Evolutionary conservation across 23 tunicate species (phyloP), one percentile per base, ranked within the genome.

Genomic region (Pegea sp.): DNA sequence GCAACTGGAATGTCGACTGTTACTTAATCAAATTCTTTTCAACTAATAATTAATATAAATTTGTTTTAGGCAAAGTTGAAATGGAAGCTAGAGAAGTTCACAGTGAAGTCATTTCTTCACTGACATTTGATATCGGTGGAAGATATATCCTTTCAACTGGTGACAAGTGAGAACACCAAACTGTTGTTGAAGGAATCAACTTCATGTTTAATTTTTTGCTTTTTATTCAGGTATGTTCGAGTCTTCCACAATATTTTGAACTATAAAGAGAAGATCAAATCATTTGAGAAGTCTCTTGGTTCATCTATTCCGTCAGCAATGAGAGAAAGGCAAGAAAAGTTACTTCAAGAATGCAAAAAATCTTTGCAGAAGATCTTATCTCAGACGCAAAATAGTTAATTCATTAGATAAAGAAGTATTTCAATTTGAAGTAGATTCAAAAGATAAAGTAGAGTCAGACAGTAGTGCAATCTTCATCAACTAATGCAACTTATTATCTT

Each of bases 211-310:
- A 50, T 19, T 50, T 19, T 13, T 51, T 52, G n/a, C n/a, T 49
- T 19, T 26, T 20, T 44, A 22, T 33, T 5, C 72, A 78, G 79
- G 56, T 77, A 73, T 33, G 54, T 84, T 1, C 76, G 80, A 3
- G 71, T 84, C 1, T 73, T 84, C 24, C 74, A 84, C 50, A 84
- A 84, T 43, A 63, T 48, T 19, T 69, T 84, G 24, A 77, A 77
- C 18, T 84, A 84, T 64, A 84, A 73, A 27, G 95, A 84, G 61
- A 84, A 64, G 4, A 84, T 84, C 23, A 48, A 56, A 32, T 71
- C 58, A 18, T 33, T 84, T 26, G 38, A 70, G 34, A 62, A 53
- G 33, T 63, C 62, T 6, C 61, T 38, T 7, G 63, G 56, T 22
- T 34, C 69, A 3, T 29, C 69, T 6, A 38, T 8, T 8, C 11